Evolutionary conservation across 2,888 invertebrate species (phyloP).

Genomic region (Quadroppia sp.): DNA sequence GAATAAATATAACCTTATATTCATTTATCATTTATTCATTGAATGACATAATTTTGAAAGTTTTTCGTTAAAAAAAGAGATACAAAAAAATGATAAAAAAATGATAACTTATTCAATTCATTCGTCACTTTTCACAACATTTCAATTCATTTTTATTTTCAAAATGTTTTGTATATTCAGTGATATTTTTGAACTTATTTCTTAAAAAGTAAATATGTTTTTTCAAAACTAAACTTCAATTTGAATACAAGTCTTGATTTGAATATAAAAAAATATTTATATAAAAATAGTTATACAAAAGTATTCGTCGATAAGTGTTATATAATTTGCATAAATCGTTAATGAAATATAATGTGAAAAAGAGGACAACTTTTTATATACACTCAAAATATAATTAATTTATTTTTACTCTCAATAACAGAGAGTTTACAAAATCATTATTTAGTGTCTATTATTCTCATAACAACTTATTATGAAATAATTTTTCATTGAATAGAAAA

Average conservation of each 20-base stretch:
- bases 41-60: not conserved
- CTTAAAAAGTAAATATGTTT: too few species aligned
- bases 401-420: not conserved
- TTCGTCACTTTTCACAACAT: not conserved
- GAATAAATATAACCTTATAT: not conserved
- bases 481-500: not conserved
- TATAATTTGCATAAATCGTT: conserved; percentile 19
- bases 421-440: not conserved
- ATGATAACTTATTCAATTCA: not conserved
- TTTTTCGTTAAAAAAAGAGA: not conserved
- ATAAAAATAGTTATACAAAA: not conserved
- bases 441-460: conserved; percentile 13
- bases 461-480: not conserved
- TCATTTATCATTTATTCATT: not conserved
- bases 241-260: not conserved
- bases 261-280: not conserved
- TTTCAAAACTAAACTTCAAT: not conserved
- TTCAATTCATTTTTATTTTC: too few species aligned
- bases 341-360: conserved; percentile 25
- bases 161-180: too few species aligned
- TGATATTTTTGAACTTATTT: too few species aligned
- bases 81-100: too few species aligned
- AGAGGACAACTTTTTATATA: not conserved
- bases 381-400: not conserved
- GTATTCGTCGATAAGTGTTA: not conserved